These are phyloP conservation scores for Clarias gariepinus DNA, from an alignment of 2,113 vertebrate species.

Conservation along the genomic window DNA sequence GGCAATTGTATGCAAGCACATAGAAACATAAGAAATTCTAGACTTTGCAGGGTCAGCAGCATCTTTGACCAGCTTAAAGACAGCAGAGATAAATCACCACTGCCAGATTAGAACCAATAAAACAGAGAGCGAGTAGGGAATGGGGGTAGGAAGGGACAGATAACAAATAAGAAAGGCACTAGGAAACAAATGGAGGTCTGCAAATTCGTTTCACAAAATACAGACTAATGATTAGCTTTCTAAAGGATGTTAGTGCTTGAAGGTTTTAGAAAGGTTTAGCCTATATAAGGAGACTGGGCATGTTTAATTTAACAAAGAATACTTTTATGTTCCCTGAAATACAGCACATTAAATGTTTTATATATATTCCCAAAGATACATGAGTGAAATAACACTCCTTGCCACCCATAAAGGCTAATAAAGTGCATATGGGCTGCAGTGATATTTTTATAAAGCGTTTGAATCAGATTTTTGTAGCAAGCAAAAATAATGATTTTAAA, in stretches of 20 bases:
- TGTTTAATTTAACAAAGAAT: not conserved
- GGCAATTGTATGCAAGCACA: constrained; percentile 24
- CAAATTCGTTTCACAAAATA: constrained; percentile 39
- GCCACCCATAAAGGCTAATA: not conserved
- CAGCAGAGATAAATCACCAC: constrained; percentile 56
- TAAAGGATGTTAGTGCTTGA: constrained; percentile 38
- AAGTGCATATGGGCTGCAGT: not conserved
- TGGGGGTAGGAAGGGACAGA: constrained; percentile 10
- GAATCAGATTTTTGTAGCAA: not conserved
- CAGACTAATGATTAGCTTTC: constrained; percentile 46
- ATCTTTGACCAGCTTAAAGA: constrained; percentile 47
- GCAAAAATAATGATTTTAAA: not conserved
- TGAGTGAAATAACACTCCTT: not conserved
- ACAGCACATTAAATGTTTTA: not conserved
- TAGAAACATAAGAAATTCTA: constrained; percentile 20
- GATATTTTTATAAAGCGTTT: not conserved
- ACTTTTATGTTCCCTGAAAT: not conserved
- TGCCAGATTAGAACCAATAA: constrained; percentile 54
- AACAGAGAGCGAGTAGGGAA: constrained; percentile 22
- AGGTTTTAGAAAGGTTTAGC: constrained; percentile 22
- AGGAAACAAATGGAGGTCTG: constrained; percentile 50
- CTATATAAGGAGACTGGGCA: constrained; percentile 23
- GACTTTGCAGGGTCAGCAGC: constrained; percentile 49
- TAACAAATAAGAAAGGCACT: constrained; percentile 47
- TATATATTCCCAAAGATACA: not conserved